Conservation (phyloP, 2,113 vertebrate species). For the Catharus minimus region DNA sequence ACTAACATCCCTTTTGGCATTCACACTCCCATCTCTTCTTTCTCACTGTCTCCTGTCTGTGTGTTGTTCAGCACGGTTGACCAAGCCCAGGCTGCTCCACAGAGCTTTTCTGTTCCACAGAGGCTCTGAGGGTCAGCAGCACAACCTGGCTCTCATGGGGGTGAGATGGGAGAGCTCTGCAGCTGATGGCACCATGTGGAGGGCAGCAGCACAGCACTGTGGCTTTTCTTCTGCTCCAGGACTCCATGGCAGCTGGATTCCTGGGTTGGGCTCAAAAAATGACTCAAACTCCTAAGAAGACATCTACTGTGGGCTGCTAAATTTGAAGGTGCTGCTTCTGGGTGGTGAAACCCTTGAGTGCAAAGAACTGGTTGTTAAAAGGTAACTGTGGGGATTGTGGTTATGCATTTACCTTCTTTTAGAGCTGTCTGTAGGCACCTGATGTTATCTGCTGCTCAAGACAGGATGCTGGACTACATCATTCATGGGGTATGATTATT, state of each 20-base stretch:
- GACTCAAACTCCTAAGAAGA: background rate
- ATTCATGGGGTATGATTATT: background rate
- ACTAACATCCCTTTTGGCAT: background rate
- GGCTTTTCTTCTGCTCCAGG: background rate
- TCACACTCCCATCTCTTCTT: background rate
- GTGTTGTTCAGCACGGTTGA: background rate
- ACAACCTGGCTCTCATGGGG: background rate
- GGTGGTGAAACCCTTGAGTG: background rate
- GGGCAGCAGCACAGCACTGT: background rate
- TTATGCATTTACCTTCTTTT: background rate
- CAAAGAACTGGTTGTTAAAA: background rate
- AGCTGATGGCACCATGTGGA: background rate
- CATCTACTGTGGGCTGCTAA: background rate
- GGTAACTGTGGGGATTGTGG: background rate
- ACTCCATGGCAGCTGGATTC: background rate
- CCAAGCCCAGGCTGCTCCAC: background rate
- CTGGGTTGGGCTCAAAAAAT: background rate
- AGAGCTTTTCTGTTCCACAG: background rate
- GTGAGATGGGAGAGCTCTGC: background rate
- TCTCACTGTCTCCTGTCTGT: background rate
- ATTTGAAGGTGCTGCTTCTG: background rate
- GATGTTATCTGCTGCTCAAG: background rate
- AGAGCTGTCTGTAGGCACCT: background rate
- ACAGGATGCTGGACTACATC: background rate
- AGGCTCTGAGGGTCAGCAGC: background rate